Conservation (phyloP, 2,888 invertebrate species). For the Pachydiplax longipennis region DNA sequence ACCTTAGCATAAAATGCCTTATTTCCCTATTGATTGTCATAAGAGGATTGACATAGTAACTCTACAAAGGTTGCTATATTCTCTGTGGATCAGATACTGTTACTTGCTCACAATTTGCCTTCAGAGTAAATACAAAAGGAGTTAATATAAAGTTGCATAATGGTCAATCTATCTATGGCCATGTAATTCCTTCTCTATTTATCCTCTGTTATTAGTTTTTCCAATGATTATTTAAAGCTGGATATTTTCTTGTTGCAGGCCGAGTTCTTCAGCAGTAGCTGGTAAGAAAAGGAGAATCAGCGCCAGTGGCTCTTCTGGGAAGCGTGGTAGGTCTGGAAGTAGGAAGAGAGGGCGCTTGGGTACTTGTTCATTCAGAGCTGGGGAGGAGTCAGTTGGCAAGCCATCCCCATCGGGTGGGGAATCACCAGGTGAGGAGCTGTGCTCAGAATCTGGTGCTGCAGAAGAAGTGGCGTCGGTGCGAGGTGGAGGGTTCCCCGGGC, state of each 20-base stretch:
- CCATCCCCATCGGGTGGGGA: conserved; percentile 43
- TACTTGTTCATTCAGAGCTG: conserved; percentile 5
- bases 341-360: conserved; percentile 34
- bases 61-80: no score
- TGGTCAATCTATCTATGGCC: background rate
- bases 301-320: conserved; percentile 28
- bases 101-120: no score
- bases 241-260: background rate
- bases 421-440: conserved; percentile 44
- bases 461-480: conserved; percentile 33
- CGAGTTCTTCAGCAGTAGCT: conserved; percentile 33
- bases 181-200: background rate
- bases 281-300: conserved; percentile 22
- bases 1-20: background rate
- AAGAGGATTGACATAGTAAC: no score
- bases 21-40: background rate
- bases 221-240: background rate
- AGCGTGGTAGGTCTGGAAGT: conserved; percentile 32
- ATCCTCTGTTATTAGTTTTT: background rate
- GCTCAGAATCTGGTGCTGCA: conserved; percentile 27
- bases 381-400: conserved; percentile 20
- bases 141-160: background rate
- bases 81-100: no score
- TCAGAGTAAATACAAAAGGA: no score
- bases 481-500: conserved; percentile 43